phyloP scores from a whole-genome alignment of 2,888 invertebrate species.

The Drosophila borealis region DNA sequence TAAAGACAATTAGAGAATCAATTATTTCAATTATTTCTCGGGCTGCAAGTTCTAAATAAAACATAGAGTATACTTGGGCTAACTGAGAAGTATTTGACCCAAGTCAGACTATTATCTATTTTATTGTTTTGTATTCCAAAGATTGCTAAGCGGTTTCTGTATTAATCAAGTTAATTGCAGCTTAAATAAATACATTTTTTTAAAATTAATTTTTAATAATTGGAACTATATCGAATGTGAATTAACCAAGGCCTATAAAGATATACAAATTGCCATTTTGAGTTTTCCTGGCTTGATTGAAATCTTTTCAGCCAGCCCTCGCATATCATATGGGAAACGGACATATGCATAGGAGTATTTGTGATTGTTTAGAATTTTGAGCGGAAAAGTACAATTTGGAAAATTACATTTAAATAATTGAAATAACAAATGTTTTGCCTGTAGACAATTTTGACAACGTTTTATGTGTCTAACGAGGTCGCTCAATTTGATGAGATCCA shows the following conservation, averaged over 20 bases:
- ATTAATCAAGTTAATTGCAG: too few relatives aligned
- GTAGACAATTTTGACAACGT: conserved; percentile 69
- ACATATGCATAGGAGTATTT: conserved; percentile 17
- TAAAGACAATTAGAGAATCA: conserved; percentile 12
- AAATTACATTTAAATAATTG: conserved; percentile 78
- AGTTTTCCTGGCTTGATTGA: too few relatives aligned
- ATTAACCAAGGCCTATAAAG: too few relatives aligned
- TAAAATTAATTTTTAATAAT: too few relatives aligned
- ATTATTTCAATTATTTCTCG: conserved; percentile 14
- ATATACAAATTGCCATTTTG: too few relatives aligned
- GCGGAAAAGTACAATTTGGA: conserved; percentile 61
- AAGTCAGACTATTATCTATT: neutral
- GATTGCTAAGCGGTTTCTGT: too few relatives aligned
- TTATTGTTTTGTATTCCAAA: too few relatives aligned
- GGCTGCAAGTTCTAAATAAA: conserved; percentile 7
- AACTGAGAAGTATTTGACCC: neutral
- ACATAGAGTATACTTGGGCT: neutral
- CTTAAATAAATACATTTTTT: too few relatives aligned
- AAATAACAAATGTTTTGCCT: conserved; percentile 71
- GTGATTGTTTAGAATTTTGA: conserved; percentile 32
- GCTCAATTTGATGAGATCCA: conserved; percentile 76
- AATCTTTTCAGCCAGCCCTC: conserved; percentile 7
- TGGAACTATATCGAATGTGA: too few relatives aligned
- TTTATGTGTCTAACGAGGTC: conserved; percentile 60
- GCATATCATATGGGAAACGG: conserved; percentile 1